Conservation (phyloP, 2,113 vertebrate species). For the Ciconia stormi region DNA sequence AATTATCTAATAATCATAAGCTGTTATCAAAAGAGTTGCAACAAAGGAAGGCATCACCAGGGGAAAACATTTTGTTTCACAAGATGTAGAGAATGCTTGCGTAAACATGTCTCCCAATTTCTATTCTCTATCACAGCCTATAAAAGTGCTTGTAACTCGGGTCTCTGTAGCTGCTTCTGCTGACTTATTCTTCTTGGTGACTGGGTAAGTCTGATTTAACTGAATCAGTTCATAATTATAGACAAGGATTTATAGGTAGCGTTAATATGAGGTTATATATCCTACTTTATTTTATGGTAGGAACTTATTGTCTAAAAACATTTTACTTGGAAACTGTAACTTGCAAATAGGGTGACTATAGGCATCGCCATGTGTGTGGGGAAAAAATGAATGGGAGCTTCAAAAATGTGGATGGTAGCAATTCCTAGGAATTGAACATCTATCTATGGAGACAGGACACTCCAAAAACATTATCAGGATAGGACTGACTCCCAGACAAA, state of each 20-base stretch:
- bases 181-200: slow-evolving; percentile 18
- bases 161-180: background rate
- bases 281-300: background rate
- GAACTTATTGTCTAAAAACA: background rate
- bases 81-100: background rate
- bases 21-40: slow-evolving; percentile 23
- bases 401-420: background rate
- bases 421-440: background rate
- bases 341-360: too few species aligned
- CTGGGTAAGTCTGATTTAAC: slow-evolving; percentile 23
- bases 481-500: background rate
- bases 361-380: fast-evolving
- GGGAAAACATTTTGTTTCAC: slow-evolving; percentile 46
- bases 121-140: background rate
- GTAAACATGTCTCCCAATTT: background rate
- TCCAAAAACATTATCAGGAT: fast-evolving
- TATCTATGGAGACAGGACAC: background rate
- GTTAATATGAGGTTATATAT: background rate
- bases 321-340: background rate
- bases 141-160: slow-evolving; percentile 6
- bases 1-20: background rate
- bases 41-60: background rate
- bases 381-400: background rate
- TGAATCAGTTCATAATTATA: slow-evolving; percentile 12
- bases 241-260: background rate